phyloP scores from a whole-genome alignment of 1,140 invertebrate genomes.

The Bombus fervidus region DNA sequence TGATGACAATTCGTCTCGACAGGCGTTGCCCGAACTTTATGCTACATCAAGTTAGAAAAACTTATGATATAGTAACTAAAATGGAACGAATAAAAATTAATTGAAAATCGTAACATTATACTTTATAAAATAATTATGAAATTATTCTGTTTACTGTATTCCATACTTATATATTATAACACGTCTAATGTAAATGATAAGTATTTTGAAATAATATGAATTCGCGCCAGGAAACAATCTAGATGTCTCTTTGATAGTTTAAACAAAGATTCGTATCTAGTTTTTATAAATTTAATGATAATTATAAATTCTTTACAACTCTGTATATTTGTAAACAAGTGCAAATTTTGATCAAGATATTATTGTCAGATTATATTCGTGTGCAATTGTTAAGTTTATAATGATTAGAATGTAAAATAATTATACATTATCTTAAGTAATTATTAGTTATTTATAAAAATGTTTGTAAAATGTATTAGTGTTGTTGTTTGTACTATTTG shows the following conservation, averaged over 20 bases:
- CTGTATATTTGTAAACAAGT: neutral
- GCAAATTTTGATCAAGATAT: neutral
- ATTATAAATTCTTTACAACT: neutral
- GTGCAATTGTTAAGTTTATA: neutral
- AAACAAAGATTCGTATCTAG: slow-evolving; percentile 7
- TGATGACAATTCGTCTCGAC: slow-evolving; percentile 34
- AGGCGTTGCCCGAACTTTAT: slow-evolving; percentile 11
- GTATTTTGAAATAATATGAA: slow-evolving; percentile 9
- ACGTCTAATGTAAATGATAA: neutral
- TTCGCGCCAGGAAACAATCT: neutral
- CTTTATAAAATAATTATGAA: neutral
- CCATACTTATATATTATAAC: too few relatives aligned
- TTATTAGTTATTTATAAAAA: slow-evolving; percentile 30
- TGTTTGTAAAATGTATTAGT: slow-evolving; percentile 66
- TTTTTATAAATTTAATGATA: slow-evolving; percentile 9
- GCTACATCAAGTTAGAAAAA: neutral
- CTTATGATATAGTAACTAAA: neutral
- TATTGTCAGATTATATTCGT: neutral
- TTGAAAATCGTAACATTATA: neutral
- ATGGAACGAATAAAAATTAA: neutral
- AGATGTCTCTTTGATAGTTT: neutral
- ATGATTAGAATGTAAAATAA: slow-evolving; percentile 1
- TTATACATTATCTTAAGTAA: neutral
- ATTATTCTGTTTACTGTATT: neutral
- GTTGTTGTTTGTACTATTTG: slow-evolving; percentile 64